Conservation (phyloP, 2,113 vertebrate genomes). For the Caracal caracal region DNA sequence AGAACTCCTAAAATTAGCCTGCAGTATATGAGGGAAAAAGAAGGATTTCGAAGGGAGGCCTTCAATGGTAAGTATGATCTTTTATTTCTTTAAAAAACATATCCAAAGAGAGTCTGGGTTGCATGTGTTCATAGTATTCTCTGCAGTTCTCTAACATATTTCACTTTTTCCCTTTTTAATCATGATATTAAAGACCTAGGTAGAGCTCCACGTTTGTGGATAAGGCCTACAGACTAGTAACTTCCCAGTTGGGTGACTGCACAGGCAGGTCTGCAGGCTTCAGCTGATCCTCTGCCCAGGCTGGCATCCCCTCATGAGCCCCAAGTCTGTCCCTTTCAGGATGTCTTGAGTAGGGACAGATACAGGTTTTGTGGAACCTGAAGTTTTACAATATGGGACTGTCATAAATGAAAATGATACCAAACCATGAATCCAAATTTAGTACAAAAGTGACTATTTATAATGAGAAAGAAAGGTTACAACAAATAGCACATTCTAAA, state of each 20-base stretch:
- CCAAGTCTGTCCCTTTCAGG: not conserved
- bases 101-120: not conserved
- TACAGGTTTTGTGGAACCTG: not conserved
- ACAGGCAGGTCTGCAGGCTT: not conserved
- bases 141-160: not conserved
- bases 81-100: constrained; percentile 40
- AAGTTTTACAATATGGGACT: not conserved
- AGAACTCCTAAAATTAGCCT: not conserved
- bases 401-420: constrained; percentile 1
- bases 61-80: not conserved
- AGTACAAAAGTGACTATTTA: constrained; percentile 12
- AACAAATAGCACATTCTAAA: constrained; percentile 36
- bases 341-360: not conserved
- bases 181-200: not conserved
- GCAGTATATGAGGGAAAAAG: not conserved
- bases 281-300: not conserved
- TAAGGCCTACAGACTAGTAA: not conserved
- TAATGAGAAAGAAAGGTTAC: not conserved
- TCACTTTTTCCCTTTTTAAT: not conserved
- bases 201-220: not conserved
- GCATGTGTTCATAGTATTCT: not conserved
- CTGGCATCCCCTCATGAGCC: not conserved
- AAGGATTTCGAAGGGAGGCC: not conserved
- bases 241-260: not conserved
- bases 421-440: constrained; percentile 39